These are phyloP conservation scores for Coreius guichenoti DNA, from an alignment of 2,797 vertebrate species.

Conservation along the genomic window DNA sequence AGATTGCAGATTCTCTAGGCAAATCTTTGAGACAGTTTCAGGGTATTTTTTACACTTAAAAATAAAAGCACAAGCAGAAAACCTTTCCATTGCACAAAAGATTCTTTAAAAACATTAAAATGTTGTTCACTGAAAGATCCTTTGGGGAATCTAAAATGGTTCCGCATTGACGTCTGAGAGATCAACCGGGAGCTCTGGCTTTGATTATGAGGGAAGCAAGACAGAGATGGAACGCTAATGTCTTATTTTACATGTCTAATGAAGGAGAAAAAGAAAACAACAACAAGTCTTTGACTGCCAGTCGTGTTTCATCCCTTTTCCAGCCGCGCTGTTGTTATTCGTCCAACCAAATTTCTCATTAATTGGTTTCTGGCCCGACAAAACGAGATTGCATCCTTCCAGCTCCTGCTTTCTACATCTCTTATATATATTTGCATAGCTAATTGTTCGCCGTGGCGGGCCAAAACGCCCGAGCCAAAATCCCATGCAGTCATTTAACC, in stretches of 20 bases:
- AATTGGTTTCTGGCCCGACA: constrained; percentile 52
- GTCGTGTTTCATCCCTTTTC: neutral
- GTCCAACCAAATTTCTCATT: constrained; percentile 49
- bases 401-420: constrained; percentile 38
- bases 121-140: no score
- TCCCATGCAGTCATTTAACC: constrained; percentile 64
- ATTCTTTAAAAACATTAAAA: no score
- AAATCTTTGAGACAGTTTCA: no score
- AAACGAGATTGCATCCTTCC: constrained; percentile 26
- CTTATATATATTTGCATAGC: constrained; percentile 62
- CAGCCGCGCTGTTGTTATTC: constrained; percentile 33
- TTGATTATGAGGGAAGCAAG: constrained; percentile 8
- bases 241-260: constrained; percentile 41
- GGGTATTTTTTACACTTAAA: no score
- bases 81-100: no score
- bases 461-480: constrained; percentile 58
- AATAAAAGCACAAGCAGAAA: no score
- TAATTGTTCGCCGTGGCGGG: constrained; percentile 48
- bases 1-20: no score
- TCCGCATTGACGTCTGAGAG: constrained; percentile 4
- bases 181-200: constrained; percentile 29
- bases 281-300: constrained; percentile 45
- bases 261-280: constrained; percentile 13
- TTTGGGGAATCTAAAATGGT: no score
- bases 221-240: neutral